A percentile compares a stretch with the other conserved stretches of the same genome.
Conservation (phyloP, 2,888 invertebrate species). For the Parnassius glacialis region DNA sequence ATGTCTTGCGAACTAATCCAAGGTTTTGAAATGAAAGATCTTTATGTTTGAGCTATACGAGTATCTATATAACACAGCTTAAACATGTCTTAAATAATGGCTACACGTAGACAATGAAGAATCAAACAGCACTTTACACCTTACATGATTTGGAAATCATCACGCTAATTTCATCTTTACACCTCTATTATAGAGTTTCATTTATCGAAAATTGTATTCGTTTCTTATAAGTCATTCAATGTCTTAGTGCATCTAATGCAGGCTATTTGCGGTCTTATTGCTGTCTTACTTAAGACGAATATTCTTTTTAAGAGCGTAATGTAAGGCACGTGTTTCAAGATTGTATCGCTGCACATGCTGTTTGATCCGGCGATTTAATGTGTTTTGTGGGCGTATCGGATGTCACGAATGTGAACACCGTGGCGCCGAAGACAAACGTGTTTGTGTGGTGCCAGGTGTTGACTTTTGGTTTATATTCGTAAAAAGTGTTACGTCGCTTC, state of each 20-base stretch:
- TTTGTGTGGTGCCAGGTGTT: constrained; percentile 28
- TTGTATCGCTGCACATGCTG: constrained; percentile 69
- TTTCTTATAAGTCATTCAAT: background rate
- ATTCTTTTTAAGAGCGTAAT: constrained; percentile 23
- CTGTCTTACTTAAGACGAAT: constrained; percentile 30
- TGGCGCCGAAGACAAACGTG: constrained; percentile 60
- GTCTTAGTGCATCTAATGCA: constrained; percentile 8
- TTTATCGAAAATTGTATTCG: background rate
- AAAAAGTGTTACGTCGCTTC: constrained; percentile 20
- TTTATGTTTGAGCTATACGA: too few relatives aligned
- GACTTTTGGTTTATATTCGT: constrained; percentile 20
- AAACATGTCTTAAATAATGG: too few relatives aligned
- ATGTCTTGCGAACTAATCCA: too few relatives aligned
- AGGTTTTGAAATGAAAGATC: too few relatives aligned
- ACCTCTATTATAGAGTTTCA: constrained; percentile 8
- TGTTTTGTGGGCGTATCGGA: constrained; percentile 74
- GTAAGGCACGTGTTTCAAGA: constrained; percentile 61
- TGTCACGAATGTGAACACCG: constrained; percentile 53
- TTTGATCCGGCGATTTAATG: constrained; percentile 71
- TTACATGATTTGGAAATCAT: constrained; percentile 5
- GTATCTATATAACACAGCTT: too few relatives aligned
- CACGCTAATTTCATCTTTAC: background rate
- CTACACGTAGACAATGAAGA: background rate
- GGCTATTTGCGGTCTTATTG: constrained; percentile 21
- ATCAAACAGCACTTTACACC: constrained; percentile 6